Percentiles rank a stretch among this genome's conserved stretches.
Conservation (phyloP, 1,140 invertebrate genomes). For the Drosophila seguyi region DNA sequence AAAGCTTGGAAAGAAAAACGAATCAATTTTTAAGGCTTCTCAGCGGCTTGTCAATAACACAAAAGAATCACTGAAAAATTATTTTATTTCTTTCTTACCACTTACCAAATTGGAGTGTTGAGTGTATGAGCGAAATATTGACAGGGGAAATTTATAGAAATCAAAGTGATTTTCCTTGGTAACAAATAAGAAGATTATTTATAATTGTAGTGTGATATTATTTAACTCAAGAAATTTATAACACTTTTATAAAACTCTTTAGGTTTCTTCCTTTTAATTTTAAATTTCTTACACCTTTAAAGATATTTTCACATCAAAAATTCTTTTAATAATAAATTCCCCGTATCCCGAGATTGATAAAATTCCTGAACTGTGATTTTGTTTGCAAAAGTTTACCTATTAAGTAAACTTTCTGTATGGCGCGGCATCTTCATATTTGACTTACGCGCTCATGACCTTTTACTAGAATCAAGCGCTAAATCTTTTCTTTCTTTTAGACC, state of each 20-base stretch:
- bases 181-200: neutral
- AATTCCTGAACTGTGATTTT: constrained; percentile 10
- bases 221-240: too few relatives aligned
- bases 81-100: constrained; percentile 22
- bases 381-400: constrained; percentile 23
- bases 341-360: constrained; percentile 10
- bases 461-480: constrained; percentile 32
- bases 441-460: constrained; percentile 49
- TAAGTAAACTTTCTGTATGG: constrained; percentile 26
- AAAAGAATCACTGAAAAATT: constrained; percentile 35
- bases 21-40: constrained; percentile 48
- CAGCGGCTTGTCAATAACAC: constrained; percentile 41
- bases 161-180: neutral
- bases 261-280: too few relatives aligned
- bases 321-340: constrained; percentile 2
- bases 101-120: constrained; percentile 20
- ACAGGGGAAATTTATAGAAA: neutral
- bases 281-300: too few relatives aligned
- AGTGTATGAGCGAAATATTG: constrained; percentile 10
- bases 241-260: too few relatives aligned
- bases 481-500: constrained; percentile 32
- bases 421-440: constrained; percentile 35
- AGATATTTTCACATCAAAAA: too few relatives aligned
- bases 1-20: constrained; percentile 15
- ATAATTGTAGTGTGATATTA: neutral